Percentiles rank a stretch among this genome's conserved stretches.
These are phyloP conservation scores for Drosophila sordidula DNA, from an alignment of 2,888 invertebrate species.

Conservation along the genomic window DNA sequence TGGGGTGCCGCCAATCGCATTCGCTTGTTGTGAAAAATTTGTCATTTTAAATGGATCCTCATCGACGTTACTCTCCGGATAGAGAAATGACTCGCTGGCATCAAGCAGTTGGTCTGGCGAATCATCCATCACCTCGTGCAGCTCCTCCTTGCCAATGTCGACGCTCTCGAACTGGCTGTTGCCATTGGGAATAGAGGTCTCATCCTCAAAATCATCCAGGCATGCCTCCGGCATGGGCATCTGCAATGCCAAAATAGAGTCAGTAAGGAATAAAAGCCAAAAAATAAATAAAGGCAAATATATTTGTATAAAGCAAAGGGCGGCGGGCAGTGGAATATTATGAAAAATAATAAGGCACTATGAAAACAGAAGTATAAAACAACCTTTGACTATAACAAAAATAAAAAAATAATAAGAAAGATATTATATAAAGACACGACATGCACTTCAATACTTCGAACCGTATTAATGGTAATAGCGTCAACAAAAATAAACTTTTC, in stretches of 20 bases:
- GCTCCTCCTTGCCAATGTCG: conserved; percentile 46
- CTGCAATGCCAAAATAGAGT: conserved; percentile 18
- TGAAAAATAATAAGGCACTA: no score
- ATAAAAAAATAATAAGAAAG: no score
- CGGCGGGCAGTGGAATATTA: not conserved
- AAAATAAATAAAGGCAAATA: not conserved
- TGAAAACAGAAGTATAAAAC: no score
- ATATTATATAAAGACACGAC: no score
- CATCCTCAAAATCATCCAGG: conserved; percentile 15
- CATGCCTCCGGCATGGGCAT: conserved; percentile 1
- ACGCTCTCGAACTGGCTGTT: conserved; percentile 37
- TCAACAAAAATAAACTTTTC: no score
- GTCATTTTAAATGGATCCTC: conserved; percentile 28
- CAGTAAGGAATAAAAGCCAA: not conserved
- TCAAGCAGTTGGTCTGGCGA: conserved; percentile 7
- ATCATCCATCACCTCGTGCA: conserved; percentile 22
- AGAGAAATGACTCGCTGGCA: conserved; percentile 14
- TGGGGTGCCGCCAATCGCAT: not conserved
- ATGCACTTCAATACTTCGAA: no score
- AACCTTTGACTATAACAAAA: no score
- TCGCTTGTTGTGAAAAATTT: conserved; percentile 7
- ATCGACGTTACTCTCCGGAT: conserved; percentile 10
- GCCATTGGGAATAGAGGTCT: not conserved
- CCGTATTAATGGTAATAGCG: no score
- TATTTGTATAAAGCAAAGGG: no score